Evolutionary conservation across 2,113 vertebrate species (phyloP).

Genomic region (Acanthisitta chloris): DNA sequence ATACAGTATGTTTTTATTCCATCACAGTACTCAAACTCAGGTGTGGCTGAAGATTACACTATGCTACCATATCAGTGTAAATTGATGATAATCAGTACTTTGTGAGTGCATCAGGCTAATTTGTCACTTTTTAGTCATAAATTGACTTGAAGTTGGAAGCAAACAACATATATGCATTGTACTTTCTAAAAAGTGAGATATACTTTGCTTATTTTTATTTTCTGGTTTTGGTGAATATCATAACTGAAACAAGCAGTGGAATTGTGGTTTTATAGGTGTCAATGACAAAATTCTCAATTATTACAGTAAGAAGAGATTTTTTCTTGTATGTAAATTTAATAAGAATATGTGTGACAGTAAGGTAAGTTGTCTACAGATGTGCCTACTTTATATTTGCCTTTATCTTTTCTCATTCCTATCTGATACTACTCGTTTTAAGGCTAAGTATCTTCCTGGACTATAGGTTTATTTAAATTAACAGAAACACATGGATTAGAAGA

Average conservation of each 20-base stretch:
- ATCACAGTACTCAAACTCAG: background rate
- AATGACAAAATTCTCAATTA: background rate
- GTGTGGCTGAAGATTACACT: background rate
- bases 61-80: background rate
- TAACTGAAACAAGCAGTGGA: background rate
- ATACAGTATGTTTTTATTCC: background rate
- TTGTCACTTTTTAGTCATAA: background rate
- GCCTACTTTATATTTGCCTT: background rate
- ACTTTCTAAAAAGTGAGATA: background rate
- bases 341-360: background rate
- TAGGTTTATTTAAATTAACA: background rate
- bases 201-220: background rate
- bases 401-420: background rate
- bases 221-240: background rate
- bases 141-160: background rate
- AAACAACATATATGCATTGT: rapidly evolving
- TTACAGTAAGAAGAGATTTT: background rate
- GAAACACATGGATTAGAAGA: background rate
- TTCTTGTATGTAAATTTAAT: background rate
- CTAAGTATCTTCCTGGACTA: background rate
- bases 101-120: background rate
- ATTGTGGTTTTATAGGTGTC: background rate
- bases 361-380: background rate
- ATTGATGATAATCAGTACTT: background rate
- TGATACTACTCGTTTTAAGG: background rate